Conservation (phyloP, 2,113 vertebrate genomes). For the Vidua macroura region DNA sequence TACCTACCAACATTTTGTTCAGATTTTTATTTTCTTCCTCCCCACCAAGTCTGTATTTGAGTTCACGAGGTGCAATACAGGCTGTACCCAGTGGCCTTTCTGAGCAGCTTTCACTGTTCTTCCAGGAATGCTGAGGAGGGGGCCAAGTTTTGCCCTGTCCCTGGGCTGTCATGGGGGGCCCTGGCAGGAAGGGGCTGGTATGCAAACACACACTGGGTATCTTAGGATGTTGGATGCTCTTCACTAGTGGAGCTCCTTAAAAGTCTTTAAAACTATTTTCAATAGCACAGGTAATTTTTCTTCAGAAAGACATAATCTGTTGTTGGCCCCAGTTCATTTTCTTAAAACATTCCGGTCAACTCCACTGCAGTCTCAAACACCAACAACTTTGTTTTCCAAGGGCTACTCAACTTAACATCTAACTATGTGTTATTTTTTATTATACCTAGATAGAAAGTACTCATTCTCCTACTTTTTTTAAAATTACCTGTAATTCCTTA, state of each 20-base stretch:
- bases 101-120: background rate
- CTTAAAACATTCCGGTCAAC: background rate
- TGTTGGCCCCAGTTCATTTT: background rate
- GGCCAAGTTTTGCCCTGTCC: rapidly evolving
- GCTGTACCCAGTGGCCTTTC: background rate
- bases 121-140: background rate
- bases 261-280: background rate
- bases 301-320: background rate
- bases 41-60: rapidly evolving
- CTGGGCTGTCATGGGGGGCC: rapidly evolving
- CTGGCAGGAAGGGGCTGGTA: too few relatives aligned
- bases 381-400: background rate
- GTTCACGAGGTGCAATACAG: rapidly evolving
- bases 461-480: background rate
- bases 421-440: background rate
- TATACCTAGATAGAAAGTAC: background rate
- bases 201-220: background rate
- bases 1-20: background rate
- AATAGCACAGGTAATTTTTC: background rate
- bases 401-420: background rate
- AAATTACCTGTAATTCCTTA: background rate
- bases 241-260: background rate
- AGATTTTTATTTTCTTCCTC: background rate
- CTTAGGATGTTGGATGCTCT: background rate
- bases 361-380: background rate